These are phyloP conservation scores for Neopelma chrysocephalum DNA, from an alignment of 2,797 vertebrate species.

Conservation along the genomic window DNA sequence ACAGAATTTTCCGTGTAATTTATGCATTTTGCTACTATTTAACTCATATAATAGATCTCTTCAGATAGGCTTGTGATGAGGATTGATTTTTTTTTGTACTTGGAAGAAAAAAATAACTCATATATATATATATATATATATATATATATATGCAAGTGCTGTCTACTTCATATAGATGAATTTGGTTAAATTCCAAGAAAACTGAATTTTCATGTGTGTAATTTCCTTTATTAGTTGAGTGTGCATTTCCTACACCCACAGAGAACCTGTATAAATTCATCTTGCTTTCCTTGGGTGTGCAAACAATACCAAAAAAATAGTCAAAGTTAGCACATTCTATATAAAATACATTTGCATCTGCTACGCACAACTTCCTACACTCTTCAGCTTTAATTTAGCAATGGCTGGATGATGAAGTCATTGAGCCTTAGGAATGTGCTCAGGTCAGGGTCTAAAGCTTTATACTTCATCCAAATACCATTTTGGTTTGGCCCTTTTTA, in stretches of 20 bases:
- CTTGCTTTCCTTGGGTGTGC: constrained; percentile 1
- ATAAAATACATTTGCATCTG: constrained; percentile 34
- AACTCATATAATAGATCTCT: not conserved
- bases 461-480: constrained; percentile 57
- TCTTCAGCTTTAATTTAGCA: constrained; percentile 48
- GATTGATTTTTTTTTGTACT: not conserved
- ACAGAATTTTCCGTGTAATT: not conserved
- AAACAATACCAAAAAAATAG: constrained; percentile 29
- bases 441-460: constrained; percentile 48
- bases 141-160: not conserved
- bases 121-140: not conserved
- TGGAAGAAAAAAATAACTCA: not conserved
- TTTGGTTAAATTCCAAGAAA: constrained; percentile 34
- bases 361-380: not conserved
- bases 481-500: constrained; percentile 51
- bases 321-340: constrained; percentile 12
- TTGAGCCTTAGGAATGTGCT: not conserved
- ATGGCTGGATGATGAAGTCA: constrained; percentile 47
- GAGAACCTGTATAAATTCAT: constrained; percentile 30
- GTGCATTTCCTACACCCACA: constrained; percentile 7
- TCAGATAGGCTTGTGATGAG: not conserved
- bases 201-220: not conserved
- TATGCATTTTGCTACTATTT: not conserved
- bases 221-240: constrained; percentile 21
- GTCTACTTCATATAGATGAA: not conserved